Evolutionary conservation across 2,113 vertebrate species (phyloP), one percentile per base, ranked within the genome.

Genomic region (Dipodomys ordii): DNA sequence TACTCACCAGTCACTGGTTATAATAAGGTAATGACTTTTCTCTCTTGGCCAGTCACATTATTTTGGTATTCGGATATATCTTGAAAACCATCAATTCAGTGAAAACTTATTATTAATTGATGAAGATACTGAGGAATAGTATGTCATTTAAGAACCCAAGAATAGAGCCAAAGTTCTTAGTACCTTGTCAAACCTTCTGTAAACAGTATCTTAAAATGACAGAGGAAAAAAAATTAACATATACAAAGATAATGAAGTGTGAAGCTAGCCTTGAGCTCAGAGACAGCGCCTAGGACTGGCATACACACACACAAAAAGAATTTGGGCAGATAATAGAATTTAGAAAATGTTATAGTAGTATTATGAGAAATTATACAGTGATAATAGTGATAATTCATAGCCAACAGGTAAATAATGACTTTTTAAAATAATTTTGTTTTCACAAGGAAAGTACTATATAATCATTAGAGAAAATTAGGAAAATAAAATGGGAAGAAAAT

Each of bases 21-120:
- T 93, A 98, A 90, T 28, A 99, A 99, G 98, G 99, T 99, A 95
- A 97, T 28, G 53, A 89, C 0, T 6, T 74, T 83, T 93, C 82
- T 87, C 20, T 91, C n/a, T 87, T 74, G 62, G 67, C 74, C 69
- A 81, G 20, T 73, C 25, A 44, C 8, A 0, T 87, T 79, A 20
- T 86, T 95, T 94, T 84, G 87, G 27, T 88, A 81, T 76, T 79
- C 44, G 44, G 60, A 94, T 15, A 5, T 87, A 53, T 28, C 19
- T 32, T 74, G 53, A 88, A 65, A 91, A 44, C 78, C 15, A 88
- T 9, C 35, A 60, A 39, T 25, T 80, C 35, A 87, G 49, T 95
- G 0, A 4, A 60, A 73, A 80, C 77, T 91, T 62, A 39, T 77
- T 68, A 76, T 91, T 71, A 27, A 76, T 92, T 25, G 11, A 1